phyloP scores from a whole-genome alignment of 1,140 invertebrate species.

The Ooceraea biroi region DNA sequence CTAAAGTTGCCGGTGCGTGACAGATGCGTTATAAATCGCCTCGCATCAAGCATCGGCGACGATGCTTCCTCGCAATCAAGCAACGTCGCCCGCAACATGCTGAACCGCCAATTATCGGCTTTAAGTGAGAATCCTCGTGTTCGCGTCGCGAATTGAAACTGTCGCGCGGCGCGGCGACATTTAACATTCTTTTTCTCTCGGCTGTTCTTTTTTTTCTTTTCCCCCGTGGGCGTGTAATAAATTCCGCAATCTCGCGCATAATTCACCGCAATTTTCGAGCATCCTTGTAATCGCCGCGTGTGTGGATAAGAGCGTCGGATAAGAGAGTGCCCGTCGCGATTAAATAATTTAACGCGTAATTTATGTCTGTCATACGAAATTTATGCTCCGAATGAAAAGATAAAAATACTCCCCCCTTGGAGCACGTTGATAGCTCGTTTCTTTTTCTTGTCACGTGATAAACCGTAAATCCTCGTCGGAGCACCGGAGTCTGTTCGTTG shows the following conservation, averaged over 20 bases:
- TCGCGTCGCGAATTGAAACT: constrained; percentile 43
- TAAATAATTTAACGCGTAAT: constrained; percentile 26
- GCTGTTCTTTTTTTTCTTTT: not conserved
- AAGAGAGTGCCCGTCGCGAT: not conserved
- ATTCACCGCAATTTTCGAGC: constrained; percentile 14
- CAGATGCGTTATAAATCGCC: constrained; percentile 35
- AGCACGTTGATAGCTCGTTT: not conserved
- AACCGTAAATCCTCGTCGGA: too few species aligned
- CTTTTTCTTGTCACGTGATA: not conserved
- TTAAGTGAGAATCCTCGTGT: constrained; percentile 27
- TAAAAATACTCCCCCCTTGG: not conserved
- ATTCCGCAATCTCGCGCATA: constrained; percentile 24
- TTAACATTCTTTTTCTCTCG: too few species aligned
- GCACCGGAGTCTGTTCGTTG: too few species aligned
- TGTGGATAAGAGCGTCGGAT: too few species aligned
- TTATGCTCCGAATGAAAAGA: constrained; percentile 5
- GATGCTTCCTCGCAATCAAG: constrained; percentile 21
- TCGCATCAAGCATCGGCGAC: not conserved
- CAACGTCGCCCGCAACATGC: constrained; percentile 22
- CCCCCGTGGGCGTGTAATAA: constrained; percentile 27
- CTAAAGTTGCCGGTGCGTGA: constrained; percentile 17
- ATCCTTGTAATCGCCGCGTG: not conserved
- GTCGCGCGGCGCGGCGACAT: too few species aligned
- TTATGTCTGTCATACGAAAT: constrained; percentile 17
- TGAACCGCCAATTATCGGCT: constrained; percentile 35